A percentile compares a stretch with the other conserved stretches of the same genome.
Conservation (phyloP, 2,888 invertebrate species). For the Theristus sp. region DNA sequence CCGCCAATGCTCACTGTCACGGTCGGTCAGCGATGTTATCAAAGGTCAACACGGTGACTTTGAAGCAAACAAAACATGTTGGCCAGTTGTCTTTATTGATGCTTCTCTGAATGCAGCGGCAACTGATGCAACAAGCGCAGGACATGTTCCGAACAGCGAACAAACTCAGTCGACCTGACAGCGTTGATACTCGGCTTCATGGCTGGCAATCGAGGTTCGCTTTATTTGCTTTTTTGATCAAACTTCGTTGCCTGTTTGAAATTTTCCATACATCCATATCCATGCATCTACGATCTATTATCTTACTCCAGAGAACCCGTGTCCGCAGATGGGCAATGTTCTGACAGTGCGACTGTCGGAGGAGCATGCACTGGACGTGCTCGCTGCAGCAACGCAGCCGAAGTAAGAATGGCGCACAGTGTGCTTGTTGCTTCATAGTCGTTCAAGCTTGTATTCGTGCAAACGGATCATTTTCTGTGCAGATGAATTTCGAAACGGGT, state of each 20-base stretch:
- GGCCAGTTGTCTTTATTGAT: no score
- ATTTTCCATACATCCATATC: slow-evolving; percentile 3
- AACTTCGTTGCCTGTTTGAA: no score
- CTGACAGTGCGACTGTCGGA: slow-evolving; percentile 87
- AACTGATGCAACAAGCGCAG: slow-evolving; percentile 87
- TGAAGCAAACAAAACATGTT: no score
- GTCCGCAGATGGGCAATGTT: slow-evolving; percentile 86
- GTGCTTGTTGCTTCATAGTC: no score
- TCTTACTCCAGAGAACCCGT: slow-evolving; percentile 59
- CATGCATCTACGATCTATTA: neutral
- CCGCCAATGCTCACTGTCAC: no score
- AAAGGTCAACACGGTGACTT: no score
- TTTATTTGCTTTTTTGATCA: slow-evolving; percentile 2
- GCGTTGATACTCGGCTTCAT: no score
- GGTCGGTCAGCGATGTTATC: no score
- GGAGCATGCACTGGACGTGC: slow-evolving; percentile 64
- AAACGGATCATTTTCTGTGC: neutral
- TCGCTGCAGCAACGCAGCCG: slow-evolving; percentile 71
- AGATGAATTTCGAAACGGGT: slow-evolving; percentile 92
- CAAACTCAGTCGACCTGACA: slow-evolving; percentile 83
- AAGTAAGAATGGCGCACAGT: no score
- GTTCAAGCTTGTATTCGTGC: no score
- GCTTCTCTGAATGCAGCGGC: slow-evolving; percentile 48
- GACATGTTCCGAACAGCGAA: slow-evolving; percentile 93
- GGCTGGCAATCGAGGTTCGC: slow-evolving; percentile 76